These are phyloP conservation scores for Pantherophis guttatus DNA, from an alignment of 2,113 vertebrate genomes.

Conservation along the genomic window DNA sequence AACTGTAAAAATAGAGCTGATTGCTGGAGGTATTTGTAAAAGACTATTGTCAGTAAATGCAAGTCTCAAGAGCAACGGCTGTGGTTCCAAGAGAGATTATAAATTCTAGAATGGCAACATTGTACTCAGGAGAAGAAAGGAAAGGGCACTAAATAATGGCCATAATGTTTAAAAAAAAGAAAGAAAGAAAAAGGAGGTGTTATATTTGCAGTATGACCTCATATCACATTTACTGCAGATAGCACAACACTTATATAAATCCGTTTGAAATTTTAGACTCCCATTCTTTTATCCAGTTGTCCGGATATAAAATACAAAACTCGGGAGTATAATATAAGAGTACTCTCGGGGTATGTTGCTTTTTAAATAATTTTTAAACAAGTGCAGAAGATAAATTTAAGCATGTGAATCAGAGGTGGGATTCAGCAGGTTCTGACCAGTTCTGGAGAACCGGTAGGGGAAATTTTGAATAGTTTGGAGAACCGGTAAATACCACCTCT, in stretches of 20 bases:
- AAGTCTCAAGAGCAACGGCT: constrained; percentile 38
- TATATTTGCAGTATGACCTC: not conserved
- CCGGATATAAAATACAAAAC: not conserved
- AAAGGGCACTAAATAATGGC: constrained; percentile 41
- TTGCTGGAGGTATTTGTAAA: constrained; percentile 39
- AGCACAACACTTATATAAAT: not conserved
- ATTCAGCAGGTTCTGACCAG: too few relatives aligned
- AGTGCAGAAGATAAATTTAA: not conserved
- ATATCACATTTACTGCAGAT: not conserved
- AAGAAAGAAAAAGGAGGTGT: not conserved
- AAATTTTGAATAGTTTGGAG: too few relatives aligned
- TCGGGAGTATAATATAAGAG: not conserved
- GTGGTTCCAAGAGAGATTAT: constrained; percentile 44
- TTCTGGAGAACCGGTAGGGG: too few relatives aligned
- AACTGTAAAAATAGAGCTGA: constrained; percentile 19
- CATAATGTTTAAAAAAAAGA: not conserved
- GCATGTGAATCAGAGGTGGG: not conserved
- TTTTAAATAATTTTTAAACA: not conserved
- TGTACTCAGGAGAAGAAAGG: constrained; percentile 39
- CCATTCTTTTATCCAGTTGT: not conserved
- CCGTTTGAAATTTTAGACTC: not conserved
- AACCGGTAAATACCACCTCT: too few relatives aligned
- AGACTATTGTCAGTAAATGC: constrained; percentile 50
- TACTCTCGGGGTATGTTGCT: not conserved
- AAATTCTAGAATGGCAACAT: constrained; percentile 30